Conservation (phyloP, 2,888 invertebrate species). For the Nebria brevicollis region DNA sequence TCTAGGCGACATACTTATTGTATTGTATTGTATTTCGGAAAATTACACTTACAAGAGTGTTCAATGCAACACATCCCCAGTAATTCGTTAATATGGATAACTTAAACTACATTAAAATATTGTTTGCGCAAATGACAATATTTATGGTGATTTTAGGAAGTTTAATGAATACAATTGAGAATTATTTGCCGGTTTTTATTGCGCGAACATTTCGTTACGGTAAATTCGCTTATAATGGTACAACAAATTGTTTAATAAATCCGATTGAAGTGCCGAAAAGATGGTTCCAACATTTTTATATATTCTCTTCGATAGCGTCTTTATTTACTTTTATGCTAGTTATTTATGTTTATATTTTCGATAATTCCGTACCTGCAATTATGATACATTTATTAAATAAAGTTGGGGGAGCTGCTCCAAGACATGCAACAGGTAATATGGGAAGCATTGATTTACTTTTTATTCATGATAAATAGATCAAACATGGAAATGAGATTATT, state of each 20-base stretch:
- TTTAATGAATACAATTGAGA: conserved; percentile 73
- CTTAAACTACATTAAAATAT: conserved; percentile 55
- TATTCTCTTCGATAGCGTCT: conserved; percentile 72
- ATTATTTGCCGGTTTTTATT: conserved; percentile 73
- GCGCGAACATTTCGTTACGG: conserved; percentile 78
- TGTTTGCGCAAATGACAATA: conserved; percentile 54
- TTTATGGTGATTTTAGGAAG: conserved; percentile 67
- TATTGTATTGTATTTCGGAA: too few relatives aligned
- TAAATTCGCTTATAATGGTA: conserved; percentile 72
- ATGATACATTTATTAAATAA: conserved; percentile 65
- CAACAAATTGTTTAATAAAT: conserved; percentile 59
- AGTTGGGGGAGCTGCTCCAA: conserved; percentile 57
- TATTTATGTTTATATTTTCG: conserved; percentile 65
- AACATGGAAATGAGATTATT: conserved; percentile 27
- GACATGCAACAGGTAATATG: conserved; percentile 66
- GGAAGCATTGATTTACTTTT: too few relatives aligned
- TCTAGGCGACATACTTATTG: too few relatives aligned
- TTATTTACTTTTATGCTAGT: conserved; percentile 64
- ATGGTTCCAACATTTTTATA: conserved; percentile 84
- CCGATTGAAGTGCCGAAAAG: conserved; percentile 78
- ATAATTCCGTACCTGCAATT: conserved; percentile 64
- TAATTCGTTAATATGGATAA: conserved; percentile 46
- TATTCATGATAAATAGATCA: too few relatives aligned
- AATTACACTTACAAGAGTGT: too few relatives aligned
- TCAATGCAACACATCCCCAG: too few relatives aligned